Base-by-base conservation (phyloP, 1,140 invertebrate genomes). In the Eciton burchellii region DNA sequence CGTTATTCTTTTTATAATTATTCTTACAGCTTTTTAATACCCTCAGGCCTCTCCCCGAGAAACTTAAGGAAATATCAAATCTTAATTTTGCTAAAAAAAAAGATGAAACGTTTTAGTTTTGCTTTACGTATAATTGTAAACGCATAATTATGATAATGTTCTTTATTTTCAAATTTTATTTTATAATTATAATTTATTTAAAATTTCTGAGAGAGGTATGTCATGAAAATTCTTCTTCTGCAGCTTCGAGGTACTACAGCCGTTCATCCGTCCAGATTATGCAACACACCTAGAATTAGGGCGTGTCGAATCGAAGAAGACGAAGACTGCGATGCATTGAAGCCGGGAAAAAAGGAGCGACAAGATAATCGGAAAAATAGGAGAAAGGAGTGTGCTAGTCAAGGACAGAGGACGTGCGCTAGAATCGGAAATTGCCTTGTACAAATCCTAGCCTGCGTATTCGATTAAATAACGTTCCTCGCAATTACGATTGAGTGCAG, bases 381-480 rank as follows among this genome's bases (percentile, higher is more conserved):
- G n/a, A 89, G 91, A 54, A 94, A 93, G 73, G 93, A 94, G 43
- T 93, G 90, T 49, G 91, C 84, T 8, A 92, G 66, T 76, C 91
- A 93, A 63, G 86, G 92, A 0, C 91, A 93, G 3, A 88, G 84
- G n/a, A 89, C 91, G 9, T 92, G 93, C 76, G 88, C 92, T 16
- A 91, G 92, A 65, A 91, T 94, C 43, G 91, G 92, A 19, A 92
- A 93, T 60, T 94, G 92, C 66, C 84, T 94, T 9, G 79, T 94
- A 35, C 85, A 93, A 41, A 93, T 92, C 12, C 89, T 94, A 21
- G 91, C 93, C 59, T 94, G 93, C 72, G 86, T 94, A 8, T 94
- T 94, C 70, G 94, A 94, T 68, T 94, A 87, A 93, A 79, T 16
- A 59, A 3, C 14, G 16, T 24, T 16, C n/a, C 24, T 1, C 21